Conservation (phyloP, 2,113 vertebrate genomes). For the Nansenia antarctica region DNA sequence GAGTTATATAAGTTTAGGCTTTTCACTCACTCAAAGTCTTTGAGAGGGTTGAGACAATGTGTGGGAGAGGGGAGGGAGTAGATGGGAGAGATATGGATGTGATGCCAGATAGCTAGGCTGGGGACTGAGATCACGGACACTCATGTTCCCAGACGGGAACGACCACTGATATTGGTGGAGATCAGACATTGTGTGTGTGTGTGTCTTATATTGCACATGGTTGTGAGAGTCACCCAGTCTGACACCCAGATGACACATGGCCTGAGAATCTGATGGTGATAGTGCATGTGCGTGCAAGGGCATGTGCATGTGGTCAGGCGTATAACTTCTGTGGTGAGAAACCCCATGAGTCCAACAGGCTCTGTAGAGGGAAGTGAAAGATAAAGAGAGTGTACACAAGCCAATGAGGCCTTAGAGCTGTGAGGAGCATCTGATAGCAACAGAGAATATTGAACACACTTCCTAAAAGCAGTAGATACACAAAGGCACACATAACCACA, state of each 20-base stretch:
- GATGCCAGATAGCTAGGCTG: conserved; percentile 47
- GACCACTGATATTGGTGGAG: not conserved
- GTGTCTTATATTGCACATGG: not conserved
- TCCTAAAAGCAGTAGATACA: conserved; percentile 36
- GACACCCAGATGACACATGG: not conserved
- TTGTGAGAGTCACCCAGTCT: not conserved
- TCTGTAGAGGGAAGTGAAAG: conserved; percentile 45
- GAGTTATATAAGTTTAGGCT: conserved; percentile 25
- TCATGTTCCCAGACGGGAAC: not conserved
- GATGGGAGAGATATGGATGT: not conserved
- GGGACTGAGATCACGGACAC: not conserved
- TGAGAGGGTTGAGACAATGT: conserved; percentile 43
- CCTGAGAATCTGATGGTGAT: not conserved
- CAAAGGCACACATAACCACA: not conserved
- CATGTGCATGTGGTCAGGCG: conserved; percentile 11
- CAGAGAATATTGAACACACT: conserved; percentile 56
- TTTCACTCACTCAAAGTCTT: conserved; percentile 45
- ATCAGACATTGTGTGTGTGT: not conserved
- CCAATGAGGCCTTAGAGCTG: conserved; percentile 19
- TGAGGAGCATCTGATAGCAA: conserved; percentile 38
- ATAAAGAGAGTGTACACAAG: conserved; percentile 29
- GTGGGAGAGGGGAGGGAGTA: conserved; percentile 24
- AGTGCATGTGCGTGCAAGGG: conserved; percentile 1
- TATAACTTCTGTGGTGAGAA: conserved; percentile 17
- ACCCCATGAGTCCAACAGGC: conserved; percentile 6